These are phyloP conservation scores for Maccullochella peelii DNA, from an alignment of 2,113 vertebrate genomes.

Conservation along the genomic window DNA sequence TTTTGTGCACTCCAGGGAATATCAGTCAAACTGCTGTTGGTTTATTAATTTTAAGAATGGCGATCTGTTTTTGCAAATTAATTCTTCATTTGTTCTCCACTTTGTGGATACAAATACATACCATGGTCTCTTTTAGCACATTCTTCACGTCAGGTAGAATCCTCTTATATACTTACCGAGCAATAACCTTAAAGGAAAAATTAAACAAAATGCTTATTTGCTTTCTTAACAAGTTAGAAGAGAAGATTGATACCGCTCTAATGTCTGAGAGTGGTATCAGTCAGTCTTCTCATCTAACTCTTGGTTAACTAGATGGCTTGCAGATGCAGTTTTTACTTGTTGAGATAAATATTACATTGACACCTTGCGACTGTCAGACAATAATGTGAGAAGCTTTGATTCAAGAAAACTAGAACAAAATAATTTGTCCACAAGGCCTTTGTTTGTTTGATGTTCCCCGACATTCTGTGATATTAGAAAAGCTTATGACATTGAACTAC, in stretches of 20 bases:
- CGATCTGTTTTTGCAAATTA: too few species aligned
- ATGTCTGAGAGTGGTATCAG: not conserved
- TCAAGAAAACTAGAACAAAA: not conserved
- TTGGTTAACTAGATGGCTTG: too few species aligned
- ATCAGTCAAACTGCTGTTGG: too few species aligned
- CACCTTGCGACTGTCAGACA: not conserved
- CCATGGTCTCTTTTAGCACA: not conserved
- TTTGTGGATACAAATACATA: not conserved
- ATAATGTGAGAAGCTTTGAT: not conserved
- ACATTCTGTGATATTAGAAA: not conserved
- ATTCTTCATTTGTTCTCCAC: too few species aligned
- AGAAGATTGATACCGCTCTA: too few species aligned
- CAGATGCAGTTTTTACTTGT: not conserved
- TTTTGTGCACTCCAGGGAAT: too few species aligned
- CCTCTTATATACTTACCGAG: too few species aligned
- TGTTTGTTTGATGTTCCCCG: not conserved
- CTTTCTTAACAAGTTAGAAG: too few species aligned
- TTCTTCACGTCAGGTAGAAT: not conserved
- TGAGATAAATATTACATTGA: not conserved
- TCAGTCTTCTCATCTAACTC: not conserved
- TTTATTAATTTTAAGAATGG: too few species aligned
- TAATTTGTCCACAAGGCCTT: not conserved
- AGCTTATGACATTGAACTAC: conserved; percentile 9
- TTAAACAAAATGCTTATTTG: too few species aligned
- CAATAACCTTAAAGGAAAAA: too few species aligned